Base-by-base conservation (phyloP, 2,797 vertebrate genomes). In the Prunella strophiata region DNA sequence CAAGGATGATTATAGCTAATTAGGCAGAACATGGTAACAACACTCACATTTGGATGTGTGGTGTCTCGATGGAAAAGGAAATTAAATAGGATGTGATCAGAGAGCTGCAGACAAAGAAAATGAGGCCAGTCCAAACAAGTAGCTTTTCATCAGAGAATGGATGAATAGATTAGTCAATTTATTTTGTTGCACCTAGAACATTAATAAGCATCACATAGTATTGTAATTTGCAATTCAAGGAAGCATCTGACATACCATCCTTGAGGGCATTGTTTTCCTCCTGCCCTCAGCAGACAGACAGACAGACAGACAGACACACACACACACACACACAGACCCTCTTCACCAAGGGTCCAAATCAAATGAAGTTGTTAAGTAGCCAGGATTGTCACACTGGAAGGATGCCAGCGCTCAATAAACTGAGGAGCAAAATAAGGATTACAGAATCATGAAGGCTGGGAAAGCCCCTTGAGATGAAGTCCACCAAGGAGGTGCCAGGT, bases 61-160 rank as follows among this genome's bases (percentile, higher is more conserved):
- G 84, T 78, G 85, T 94, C 92, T 91, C 18, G 8, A 10, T 74
- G 81, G 67, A 92, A 96, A 65, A 59, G 74, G 48, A 93, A 82
- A 94, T 87, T 91, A 79, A 92, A 92, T 18, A 63, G 67, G 57
- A 83, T 72, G 70, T 0, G 0, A 71, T 85, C 88, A 89, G 68
- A 89, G 71, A 81, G 36, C 84, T 79, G 68, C 78, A 92, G 74
- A 85, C 62, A 88, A 89, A 91, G 80, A 87, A 91, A 96, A 89
- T 15, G 11, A 93, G 81, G 51, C 51, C 75, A 52, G 59, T 34
- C 74, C 59, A 61, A 75, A 88, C 0, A 5, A 76, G 51, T 15
- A 50, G 80, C n/a, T 84, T 81, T 92, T 90, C 58, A 73, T 71
- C 63, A 82, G 52, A 85, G 40, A 89, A 55, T 1, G 84, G 59